phyloP scores from a whole-genome alignment of 2,113 vertebrate genomes.

The Malurus alboscapulatus region DNA sequence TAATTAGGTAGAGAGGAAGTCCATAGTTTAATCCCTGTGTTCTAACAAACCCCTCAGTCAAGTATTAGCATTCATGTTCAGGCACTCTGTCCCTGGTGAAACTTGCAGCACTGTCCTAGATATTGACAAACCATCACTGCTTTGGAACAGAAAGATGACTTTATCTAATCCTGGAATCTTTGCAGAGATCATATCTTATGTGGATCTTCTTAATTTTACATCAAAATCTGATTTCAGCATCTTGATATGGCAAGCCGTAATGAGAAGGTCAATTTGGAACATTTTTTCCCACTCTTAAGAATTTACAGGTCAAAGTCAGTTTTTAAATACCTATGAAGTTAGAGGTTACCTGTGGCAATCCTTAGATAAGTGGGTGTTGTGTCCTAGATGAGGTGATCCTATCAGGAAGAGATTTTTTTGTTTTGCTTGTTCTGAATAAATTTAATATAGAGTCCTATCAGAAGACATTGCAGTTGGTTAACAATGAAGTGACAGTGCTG shows the following conservation, averaged over 20 bases:
- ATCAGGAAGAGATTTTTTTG: not conserved
- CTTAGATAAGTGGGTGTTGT: not conserved
- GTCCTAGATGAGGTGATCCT: not conserved
- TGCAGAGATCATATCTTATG: not conserved
- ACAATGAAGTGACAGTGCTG: not conserved
- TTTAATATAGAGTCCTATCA: not conserved
- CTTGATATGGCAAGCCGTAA: not conserved
- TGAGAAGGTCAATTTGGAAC: not conserved
- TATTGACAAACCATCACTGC: not conserved
- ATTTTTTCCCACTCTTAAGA: not conserved
- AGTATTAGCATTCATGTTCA: not conserved
- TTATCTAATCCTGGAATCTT: not conserved
- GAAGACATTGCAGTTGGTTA: not conserved
- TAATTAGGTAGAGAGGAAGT: not conserved
- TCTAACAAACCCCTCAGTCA: not conserved
- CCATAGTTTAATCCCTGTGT: not conserved
- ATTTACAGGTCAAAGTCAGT: not conserved
- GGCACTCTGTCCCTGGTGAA: not conserved
- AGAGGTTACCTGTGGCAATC: not conserved
- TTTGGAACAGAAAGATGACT: not conserved
- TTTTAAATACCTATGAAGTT: not conserved
- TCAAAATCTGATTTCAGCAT: not conserved
- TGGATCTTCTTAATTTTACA: not conserved
- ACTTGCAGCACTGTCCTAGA: not conserved
- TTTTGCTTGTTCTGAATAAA: not conserved